Conservation (phyloP, 2,888 invertebrate species). For the Synanthedon myopaeformis region DNA sequence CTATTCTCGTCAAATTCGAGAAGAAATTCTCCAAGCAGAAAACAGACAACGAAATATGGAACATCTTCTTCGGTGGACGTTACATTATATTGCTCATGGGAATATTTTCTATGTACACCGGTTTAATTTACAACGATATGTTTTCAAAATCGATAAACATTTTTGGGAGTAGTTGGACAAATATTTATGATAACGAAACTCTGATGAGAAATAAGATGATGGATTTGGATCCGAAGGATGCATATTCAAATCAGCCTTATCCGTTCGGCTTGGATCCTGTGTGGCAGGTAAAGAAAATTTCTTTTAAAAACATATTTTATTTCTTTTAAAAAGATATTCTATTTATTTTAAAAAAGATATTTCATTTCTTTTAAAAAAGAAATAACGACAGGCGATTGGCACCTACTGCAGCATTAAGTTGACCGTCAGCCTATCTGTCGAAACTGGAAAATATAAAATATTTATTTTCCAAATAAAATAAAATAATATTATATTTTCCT, state of each 20-base stretch:
- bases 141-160: conserved; percentile 79
- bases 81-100: conserved; percentile 83
- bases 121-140: conserved; percentile 79
- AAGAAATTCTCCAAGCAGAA: conserved; percentile 65
- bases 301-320: too few species aligned
- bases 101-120: conserved; percentile 79
- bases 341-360: too few species aligned
- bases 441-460: too few species aligned
- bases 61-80: conserved; percentile 78
- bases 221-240: conserved; percentile 54
- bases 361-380: too few species aligned
- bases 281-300: conserved; percentile 74
- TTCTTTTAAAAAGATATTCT: too few species aligned
- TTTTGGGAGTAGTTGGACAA: conserved; percentile 75
- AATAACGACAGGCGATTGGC: too few species aligned
- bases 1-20: conserved; percentile 74
- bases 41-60: conserved; percentile 75
- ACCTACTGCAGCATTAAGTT: too few species aligned
- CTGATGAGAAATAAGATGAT: conserved; percentile 30
- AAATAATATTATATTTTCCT: too few species aligned
- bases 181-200: conserved; percentile 41
- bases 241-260: conserved; percentile 67
- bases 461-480: not conserved
- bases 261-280: conserved; percentile 79
- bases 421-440: too few species aligned